A percentile compares a stretch with the other conserved stretches of the same genome.
phyloP scores from a whole-genome alignment of 1,140 invertebrate genomes.

The Cherax quadricarinatus region DNA sequence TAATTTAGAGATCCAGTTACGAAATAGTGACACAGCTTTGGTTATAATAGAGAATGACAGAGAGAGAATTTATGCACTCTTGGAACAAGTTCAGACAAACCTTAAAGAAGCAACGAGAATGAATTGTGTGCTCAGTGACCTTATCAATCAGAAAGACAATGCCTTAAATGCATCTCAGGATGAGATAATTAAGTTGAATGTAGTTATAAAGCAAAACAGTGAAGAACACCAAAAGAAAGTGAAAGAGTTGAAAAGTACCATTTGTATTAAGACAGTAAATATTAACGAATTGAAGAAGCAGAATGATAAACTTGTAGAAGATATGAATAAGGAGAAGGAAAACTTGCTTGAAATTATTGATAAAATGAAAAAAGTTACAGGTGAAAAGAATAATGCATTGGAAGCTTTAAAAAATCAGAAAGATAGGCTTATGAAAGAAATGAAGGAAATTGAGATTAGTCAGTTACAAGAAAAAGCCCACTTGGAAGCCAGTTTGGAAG shows the following conservation, averaged over 20 bases:
- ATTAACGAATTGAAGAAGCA: neutral
- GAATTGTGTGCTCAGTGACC: neutral
- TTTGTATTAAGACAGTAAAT: neutral
- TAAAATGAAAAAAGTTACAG: neutral
- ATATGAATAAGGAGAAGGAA: neutral
- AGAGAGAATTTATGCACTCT: neutral
- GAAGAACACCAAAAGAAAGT: neutral
- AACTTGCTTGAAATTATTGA: neutral
- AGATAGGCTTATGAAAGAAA: neutral
- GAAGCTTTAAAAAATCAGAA: neutral
- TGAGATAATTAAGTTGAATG: neutral
- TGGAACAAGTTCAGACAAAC: neutral
- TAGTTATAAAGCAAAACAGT: neutral
- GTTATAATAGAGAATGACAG: slow-evolving; percentile 33
- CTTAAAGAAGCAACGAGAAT: too few relatives aligned
- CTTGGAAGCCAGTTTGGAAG: neutral
- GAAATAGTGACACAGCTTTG: slow-evolving; percentile 25
- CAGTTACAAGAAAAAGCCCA: neutral
- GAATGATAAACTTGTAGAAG: slow-evolving; percentile 4
- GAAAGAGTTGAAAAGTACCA: neutral
- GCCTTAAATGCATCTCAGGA: neutral
- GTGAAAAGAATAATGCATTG: neutral
- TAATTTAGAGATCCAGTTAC: neutral
- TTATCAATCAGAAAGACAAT: neutral
- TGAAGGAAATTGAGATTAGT: neutral